Percentiles rank a stretch among this genome's conserved stretches.
phyloP scores from a whole-genome alignment of 2,888 invertebrate genomes.

The Anoncus sp. region DNA sequence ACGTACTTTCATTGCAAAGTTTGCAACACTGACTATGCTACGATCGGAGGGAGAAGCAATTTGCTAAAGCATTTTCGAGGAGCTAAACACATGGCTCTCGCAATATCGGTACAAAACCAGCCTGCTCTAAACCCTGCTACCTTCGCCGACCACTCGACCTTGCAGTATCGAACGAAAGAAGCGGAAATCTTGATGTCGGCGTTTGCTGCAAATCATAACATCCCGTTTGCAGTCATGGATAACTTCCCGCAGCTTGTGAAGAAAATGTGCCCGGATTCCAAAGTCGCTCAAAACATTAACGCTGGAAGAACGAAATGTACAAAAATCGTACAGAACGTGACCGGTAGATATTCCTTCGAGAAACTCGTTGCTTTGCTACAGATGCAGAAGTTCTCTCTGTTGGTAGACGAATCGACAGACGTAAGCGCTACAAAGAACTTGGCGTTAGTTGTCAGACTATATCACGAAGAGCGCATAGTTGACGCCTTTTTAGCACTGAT shows the following conservation, averaged over 20 bases:
- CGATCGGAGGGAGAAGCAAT: constrained; percentile 28
- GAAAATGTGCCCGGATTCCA: constrained; percentile 58
- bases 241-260: constrained; percentile 52
- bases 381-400: constrained; percentile 52
- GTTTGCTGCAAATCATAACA: constrained; percentile 60
- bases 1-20: constrained; percentile 32
- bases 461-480: constrained; percentile 12
- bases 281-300: constrained; percentile 54
- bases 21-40: constrained; percentile 27
- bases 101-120: constrained; percentile 24
- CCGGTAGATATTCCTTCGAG: constrained; percentile 47
- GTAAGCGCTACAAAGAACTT: constrained; percentile 59
- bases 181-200: constrained; percentile 36
- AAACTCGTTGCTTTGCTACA: constrained; percentile 40
- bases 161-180: constrained; percentile 29
- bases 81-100: constrained; percentile 18
- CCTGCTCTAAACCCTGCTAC: constrained; percentile 15
- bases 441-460: constrained; percentile 48
- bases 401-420: constrained; percentile 62
- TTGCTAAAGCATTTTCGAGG: constrained; percentile 12
- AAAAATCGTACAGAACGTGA: constrained; percentile 57
- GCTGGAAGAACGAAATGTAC: constrained; percentile 59
- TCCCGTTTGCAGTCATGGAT: constrained; percentile 56
- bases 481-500: constrained; percentile 59
- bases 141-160: neutral